Conservation (phyloP, 2,113 vertebrate genomes). For the Campylomormyrus tamandua region DNA sequence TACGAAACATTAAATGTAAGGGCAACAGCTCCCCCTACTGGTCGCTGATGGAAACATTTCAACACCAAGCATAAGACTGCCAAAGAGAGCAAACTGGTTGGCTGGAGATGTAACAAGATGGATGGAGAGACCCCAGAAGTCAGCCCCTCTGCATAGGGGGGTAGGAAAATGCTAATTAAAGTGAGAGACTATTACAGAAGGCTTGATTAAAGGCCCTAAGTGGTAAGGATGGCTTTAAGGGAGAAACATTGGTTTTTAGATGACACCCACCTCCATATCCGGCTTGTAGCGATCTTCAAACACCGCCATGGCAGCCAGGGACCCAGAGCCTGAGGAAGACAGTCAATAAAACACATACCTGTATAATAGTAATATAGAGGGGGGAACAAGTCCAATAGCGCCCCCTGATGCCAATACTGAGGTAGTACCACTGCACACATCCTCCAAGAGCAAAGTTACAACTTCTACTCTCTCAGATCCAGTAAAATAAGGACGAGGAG, state of each 20-base stretch:
- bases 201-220: neutral
- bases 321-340: slow-evolving; percentile 75
- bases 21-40: slow-evolving; percentile 19
- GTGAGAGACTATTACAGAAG: neutral
- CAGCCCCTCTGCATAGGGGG: neutral
- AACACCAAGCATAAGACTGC: neutral
- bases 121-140: neutral
- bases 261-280: slow-evolving; percentile 77
- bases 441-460: slow-evolving; percentile 38
- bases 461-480: neutral
- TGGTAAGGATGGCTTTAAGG: neutral
- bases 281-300: slow-evolving; percentile 91
- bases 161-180: neutral
- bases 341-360: neutral
- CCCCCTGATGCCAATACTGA: neutral
- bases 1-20: neutral
- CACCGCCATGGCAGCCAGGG: slow-evolving; percentile 91
- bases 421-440: slow-evolving; percentile 40
- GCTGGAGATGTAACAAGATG: neutral
- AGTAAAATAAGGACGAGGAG: neutral
- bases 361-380: neutral
- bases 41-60: neutral
- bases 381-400: neutral
- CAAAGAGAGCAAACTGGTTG: neutral
- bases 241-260: neutral